Evolutionary conservation across 2,888 invertebrate genomes (phyloP), one percentile per base, ranked within the genome.

Genomic region (Dynastes hyllus): DNA sequence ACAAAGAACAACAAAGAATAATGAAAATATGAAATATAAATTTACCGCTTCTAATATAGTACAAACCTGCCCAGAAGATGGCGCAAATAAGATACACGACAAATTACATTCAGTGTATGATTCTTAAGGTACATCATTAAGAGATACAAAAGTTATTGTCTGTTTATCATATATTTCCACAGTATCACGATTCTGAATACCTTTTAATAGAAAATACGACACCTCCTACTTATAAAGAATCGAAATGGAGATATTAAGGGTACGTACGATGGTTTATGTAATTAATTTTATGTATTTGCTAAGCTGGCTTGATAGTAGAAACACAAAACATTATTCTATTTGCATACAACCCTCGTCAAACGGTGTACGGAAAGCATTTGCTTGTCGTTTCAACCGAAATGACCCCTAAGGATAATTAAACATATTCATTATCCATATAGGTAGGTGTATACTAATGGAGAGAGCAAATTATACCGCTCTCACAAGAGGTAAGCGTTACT

Each of bases 381-480:
- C 45, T 67, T 45, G 45, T 40, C 40, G 40, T 22, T 40, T n/a
- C 29, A 22, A 40, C 45, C 5, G 67, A 16, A 22, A 67, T 40
- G 67, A 67, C 40, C 45, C 67, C 29, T 16, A 67, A 67, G 37
- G 67, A 45, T 67, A 67, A 67, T 67, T 67, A 67, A 67, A 67
- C 67, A 67, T 40, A 67, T 45, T 67, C 67, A 67, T 67, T 67
- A 67, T 11, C 61, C 27, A 9, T 8, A 61, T 61, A 29, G 27
- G 29, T 22, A 61, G 6, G 11, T 29, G 22, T 22, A 61, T 27
- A 61, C 9, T 61, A 61, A 61, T 61, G 22, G 61, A 61, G 58
- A 3, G 55, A 55, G 55, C 45, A 45, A 55, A 13, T 11, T 45
- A 45, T 55, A 16, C 55, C 1, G 29, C 29, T 22, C 9, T 1